phyloP scores from a whole-genome alignment of 2,797 vertebrate species.

The Microcaecilia unicolor region DNA sequence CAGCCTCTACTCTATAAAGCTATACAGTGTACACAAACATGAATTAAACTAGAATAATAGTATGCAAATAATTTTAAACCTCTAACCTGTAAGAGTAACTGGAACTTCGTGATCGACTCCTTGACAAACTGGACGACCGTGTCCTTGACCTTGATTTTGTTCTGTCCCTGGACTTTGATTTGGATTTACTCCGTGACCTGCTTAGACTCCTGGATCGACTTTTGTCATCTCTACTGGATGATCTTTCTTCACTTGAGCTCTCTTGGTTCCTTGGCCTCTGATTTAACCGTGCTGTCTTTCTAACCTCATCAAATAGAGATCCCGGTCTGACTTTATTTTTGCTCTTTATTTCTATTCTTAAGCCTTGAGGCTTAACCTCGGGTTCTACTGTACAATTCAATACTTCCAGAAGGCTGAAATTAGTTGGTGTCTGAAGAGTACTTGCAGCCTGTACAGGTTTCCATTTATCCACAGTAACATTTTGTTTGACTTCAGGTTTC shows the following conservation, averaged over 20 bases:
- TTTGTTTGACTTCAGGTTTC: conserved; percentile 14
- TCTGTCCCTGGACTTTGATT: conserved; percentile 69
- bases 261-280: conserved; percentile 88
- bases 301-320: conserved; percentile 93
- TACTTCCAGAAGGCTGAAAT: conserved; percentile 4
- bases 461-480: conserved; percentile 67
- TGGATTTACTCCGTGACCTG: conserved; percentile 70
- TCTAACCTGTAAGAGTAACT: conserved; percentile 80
- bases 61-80: not conserved
- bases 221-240: conserved; percentile 54
- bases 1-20: too few relatives aligned
- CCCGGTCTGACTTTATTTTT: conserved; percentile 86
- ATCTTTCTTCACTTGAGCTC: conserved; percentile 85
- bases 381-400: conserved; percentile 38
- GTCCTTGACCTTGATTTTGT: conserved; percentile 69
- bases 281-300: conserved; percentile 88
- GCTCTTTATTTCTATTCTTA: conserved; percentile 93
- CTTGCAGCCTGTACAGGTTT: conserved; percentile 78
- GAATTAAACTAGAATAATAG: accelerated
- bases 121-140: conserved; percentile 74
- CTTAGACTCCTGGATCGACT: conserved; percentile 55
- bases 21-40: too few relatives aligned
- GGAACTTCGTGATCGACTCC: conserved; percentile 76
- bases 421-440: conserved; percentile 29
- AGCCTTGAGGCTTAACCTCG: conserved; percentile 57